phyloP scores from a whole-genome alignment of 2,797 vertebrate genomes.

The Cheirogaleus major region DNA sequence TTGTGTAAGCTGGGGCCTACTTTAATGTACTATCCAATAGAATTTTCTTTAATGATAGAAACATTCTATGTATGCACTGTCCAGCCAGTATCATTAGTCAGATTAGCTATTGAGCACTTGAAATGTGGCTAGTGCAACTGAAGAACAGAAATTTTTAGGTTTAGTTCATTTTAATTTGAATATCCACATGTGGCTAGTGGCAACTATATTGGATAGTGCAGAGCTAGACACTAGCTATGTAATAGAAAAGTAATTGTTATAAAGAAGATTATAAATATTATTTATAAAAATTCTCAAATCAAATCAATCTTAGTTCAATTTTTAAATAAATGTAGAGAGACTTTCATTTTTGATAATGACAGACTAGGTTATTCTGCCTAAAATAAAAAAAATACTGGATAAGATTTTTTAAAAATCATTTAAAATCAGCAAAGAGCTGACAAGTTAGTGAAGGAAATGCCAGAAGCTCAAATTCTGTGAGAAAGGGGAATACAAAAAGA shows the following conservation, averaged over 20 bases:
- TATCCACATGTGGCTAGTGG: neutral
- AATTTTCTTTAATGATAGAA: neutral
- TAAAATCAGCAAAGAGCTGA: neutral
- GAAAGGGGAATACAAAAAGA: neutral
- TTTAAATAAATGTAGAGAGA: constrained; percentile 14
- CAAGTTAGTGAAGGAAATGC: neutral
- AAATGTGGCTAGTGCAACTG: neutral
- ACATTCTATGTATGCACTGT: neutral
- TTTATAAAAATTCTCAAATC: constrained; percentile 19
- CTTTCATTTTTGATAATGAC: neutral
- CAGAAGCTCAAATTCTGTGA: neutral
- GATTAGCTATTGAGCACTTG: neutral
- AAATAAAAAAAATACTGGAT: neutral
- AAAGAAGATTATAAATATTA: constrained; percentile 16
- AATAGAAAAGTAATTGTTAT: constrained; percentile 19
- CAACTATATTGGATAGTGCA: neutral
- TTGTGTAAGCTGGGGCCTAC: neutral
- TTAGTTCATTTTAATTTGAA: constrained; percentile 41
- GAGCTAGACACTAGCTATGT: neutral
- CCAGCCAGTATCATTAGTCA: neutral
- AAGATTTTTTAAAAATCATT: neutral
- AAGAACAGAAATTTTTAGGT: constrained; percentile 21
- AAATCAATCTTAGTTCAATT: neutral
- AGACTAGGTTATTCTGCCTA: neutral
- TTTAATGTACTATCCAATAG: constrained; percentile 35